These are phyloP conservation scores for Ascaphus truei DNA, from an alignment of 2,113 vertebrate species.

Conservation along the genomic window DNA sequence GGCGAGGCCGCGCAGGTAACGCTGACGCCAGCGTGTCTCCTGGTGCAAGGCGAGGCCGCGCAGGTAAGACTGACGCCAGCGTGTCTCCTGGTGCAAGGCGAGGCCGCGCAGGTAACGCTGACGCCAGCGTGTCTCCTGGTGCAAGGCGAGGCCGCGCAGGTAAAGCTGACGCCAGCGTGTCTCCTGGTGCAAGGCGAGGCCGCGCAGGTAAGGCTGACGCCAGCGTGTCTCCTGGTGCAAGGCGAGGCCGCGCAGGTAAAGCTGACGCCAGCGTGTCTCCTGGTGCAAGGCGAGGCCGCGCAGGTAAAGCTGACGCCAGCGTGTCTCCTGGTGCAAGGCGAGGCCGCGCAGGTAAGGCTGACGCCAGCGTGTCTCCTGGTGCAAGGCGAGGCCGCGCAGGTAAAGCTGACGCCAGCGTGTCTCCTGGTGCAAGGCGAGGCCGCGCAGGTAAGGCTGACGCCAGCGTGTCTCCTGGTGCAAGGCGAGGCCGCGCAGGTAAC, in stretches of 20 bases:
- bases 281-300: neutral
- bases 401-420: too few species aligned
- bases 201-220: neutral
- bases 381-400: slow-evolving; percentile 3
- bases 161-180: too few species aligned
- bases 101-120: neutral
- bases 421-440: slow-evolving; percentile 12
- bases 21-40: too few species aligned
- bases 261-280: too few species aligned
- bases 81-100: slow-evolving; percentile 16
- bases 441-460: neutral
- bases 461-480: slow-evolving; percentile 13
- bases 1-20: slow-evolving; percentile 1
- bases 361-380: too few species aligned
- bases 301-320: neutral
- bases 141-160: slow-evolving; percentile 3
- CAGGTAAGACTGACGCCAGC: neutral
- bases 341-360: neutral
- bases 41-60: neutral
- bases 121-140: too few species aligned
- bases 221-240: slow-evolving; percentile 13
- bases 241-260: slow-evolving; percentile 2
- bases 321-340: slow-evolving; percentile 16
- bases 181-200: slow-evolving; percentile 12
- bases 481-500: slow-evolving; percentile 1